Base-by-base conservation (phyloP, 1,140 invertebrate genomes). In the Drusus annulatus region DNA sequence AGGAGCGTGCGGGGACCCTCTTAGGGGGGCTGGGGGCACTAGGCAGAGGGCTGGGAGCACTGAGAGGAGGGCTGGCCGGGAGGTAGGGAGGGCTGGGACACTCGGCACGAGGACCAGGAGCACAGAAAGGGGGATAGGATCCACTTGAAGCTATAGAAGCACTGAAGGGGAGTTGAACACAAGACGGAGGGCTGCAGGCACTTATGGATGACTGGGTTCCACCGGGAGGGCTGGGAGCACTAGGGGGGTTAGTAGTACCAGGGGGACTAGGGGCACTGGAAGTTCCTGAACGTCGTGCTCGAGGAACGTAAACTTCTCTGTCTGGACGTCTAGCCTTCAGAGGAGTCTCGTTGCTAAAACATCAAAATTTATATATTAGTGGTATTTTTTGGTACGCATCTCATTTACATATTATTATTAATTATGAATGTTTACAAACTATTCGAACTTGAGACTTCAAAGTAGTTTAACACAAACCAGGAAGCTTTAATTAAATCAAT, bases 291-390 rank as follows among this genome's bases (percentile, higher is more conserved):
- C 87, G 80, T 91, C 91, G 52, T 88, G 93, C 93, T 84, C 93
- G 90, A 79, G 95, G 95, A 21, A 96, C 93, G 88, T 96, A 96
- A 50, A 95, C 92, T 6, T 94, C 94, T 5, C 93, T 91, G 87
- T 96, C 95, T 74, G 95, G 95, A 84, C 94, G 91, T 76, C 92
- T 91, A 79, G 92, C 86, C 76, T 87, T 89, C 62, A 52, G 45
- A 3, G 80, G 77, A 45, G 71, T 74, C 19, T 84, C 83, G 52
- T 80, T 82, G 45, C n/a, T 63, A 52, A 76, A 78, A 54, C 7
- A 50, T 69, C 5, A 45, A 45, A 45, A 45, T 13, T 45, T 45
- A 45, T 13, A 45, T 45, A 45, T 45, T 45, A 13, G 31, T 36
- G 3, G 7, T 36, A 0, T 7, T 3, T 7, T 13, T 45, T 45